A percentile compares a stretch with the other conserved stretches of the same genome.
Evolutionary conservation across 2,797 vertebrate species (phyloP).

Genomic region (Psittacula echo): DNA sequence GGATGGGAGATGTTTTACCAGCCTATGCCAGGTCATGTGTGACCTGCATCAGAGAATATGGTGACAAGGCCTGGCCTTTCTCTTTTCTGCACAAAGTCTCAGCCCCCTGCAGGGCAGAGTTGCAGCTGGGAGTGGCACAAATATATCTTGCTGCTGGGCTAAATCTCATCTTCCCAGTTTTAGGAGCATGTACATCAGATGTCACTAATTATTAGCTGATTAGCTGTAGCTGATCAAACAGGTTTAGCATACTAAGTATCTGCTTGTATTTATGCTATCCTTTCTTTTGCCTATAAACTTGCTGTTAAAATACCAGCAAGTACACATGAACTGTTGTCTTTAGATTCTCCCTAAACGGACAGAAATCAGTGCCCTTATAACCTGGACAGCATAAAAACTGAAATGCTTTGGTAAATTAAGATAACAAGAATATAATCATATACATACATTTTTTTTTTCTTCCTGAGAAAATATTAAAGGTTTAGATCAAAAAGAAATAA

Average conservation of each 20-base stretch:
- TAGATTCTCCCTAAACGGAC: background rate
- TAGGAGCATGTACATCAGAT: background rate
- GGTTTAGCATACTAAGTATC: background rate
- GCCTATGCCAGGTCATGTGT: fast-evolving
- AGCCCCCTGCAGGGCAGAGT: background rate
- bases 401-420: background rate
- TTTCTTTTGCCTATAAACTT: background rate
- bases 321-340: background rate
- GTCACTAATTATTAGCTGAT: background rate
- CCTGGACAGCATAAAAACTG: background rate
- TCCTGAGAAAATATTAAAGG: background rate
- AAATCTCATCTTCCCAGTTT: background rate
- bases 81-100: background rate
- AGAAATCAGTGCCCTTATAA: background rate
- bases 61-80: background rate
- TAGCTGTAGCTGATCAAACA: background rate
- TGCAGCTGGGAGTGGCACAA: fast-evolving
- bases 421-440: background rate
- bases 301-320: background rate
- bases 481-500: background rate
- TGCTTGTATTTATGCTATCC: background rate
- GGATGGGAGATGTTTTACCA: background rate
- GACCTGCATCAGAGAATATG: background rate
- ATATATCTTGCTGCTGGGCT: background rate
- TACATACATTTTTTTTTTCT: background rate